phyloP scores from a whole-genome alignment of 2,113 vertebrate species.

The Rhombomys opimus region DNA sequence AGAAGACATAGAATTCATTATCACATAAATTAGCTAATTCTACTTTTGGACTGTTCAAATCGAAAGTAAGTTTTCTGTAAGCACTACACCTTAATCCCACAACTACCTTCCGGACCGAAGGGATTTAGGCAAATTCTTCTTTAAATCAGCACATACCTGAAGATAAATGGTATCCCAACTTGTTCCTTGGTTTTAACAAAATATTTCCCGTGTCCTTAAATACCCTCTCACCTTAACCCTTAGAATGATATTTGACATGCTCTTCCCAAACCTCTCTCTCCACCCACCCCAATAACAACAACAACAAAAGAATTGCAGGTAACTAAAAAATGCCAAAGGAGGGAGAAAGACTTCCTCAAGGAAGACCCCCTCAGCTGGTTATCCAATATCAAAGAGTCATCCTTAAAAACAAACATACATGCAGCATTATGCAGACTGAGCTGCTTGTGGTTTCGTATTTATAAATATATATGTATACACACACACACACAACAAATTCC shows the following conservation, averaged over 20 bases:
- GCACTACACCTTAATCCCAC: neutral
- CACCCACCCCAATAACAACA: neutral
- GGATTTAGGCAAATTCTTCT: neutral
- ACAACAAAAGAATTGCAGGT: neutral
- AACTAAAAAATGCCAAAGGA: neutral
- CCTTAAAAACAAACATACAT: neutral
- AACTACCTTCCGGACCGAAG: neutral
- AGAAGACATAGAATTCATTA: constrained; percentile 36
- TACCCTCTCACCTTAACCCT: neutral
- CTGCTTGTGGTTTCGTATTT: neutral
- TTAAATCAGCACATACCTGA: neutral
- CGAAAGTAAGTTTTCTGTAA: neutral
- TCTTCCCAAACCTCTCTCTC: neutral
- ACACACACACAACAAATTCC: neutral
- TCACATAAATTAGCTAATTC: constrained; percentile 29
- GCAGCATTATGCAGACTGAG: neutral
- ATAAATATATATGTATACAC: neutral
- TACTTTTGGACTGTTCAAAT: neutral
- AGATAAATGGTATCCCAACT: neutral
- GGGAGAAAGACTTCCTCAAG: neutral
- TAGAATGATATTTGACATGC: neutral
- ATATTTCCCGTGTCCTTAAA: neutral
- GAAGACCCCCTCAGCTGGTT: neutral
- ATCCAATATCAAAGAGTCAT: neutral
- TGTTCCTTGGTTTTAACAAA: neutral